A percentile compares a stretch with the other conserved stretches of the same genome.
Evolutionary conservation across 2,888 invertebrate species (phyloP).

Genomic region (Andrena hattorfiana): DNA sequence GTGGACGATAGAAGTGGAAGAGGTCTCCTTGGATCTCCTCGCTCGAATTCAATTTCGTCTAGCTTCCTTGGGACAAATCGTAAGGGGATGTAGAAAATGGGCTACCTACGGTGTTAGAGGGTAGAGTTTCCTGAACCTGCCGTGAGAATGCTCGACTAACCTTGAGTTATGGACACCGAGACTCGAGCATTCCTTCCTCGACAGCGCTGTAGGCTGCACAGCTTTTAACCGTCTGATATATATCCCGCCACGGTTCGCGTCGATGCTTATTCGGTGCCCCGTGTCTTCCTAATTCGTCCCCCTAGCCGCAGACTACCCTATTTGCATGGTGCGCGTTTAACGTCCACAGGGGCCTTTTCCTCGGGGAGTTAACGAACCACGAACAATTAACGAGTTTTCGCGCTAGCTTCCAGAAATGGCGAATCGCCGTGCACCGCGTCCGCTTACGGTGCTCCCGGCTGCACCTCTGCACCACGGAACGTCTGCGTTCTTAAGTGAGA

Average conservation of each 20-base stretch:
- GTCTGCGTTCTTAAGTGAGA: conserved; percentile 52
- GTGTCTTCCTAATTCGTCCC: conserved; percentile 11
- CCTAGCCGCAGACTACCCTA: conserved; percentile 1
- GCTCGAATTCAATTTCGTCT: too few species aligned
- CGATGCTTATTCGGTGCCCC: not conserved
- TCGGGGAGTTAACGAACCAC: conserved; percentile 47
- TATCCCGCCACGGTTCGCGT: conserved; percentile 3
- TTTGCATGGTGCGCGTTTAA: conserved; percentile 38
- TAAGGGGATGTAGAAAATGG: too few species aligned
- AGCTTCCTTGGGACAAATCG: too few species aligned
- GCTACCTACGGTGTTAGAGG: too few species aligned
- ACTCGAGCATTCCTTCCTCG: not conserved
- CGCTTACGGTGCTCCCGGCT: not conserved
- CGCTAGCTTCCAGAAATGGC: conserved; percentile 35
- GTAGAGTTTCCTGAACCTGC: not conserved
- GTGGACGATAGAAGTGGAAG: not conserved
- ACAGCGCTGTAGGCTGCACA: not conserved
- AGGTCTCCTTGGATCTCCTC: not conserved
- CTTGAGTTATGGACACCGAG: not conserved
- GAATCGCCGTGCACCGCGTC: not conserved
- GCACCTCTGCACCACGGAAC: conserved; percentile 27
- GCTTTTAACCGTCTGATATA: not conserved
- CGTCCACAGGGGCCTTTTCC: conserved; percentile 16
- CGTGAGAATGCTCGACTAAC: too few species aligned
- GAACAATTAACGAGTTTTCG: conserved; percentile 61